Percentiles rank a stretch among this genome's conserved stretches.
phyloP scores from a whole-genome alignment of 2,113 vertebrate species.

The Halichoeres trimaculatus region DNA sequence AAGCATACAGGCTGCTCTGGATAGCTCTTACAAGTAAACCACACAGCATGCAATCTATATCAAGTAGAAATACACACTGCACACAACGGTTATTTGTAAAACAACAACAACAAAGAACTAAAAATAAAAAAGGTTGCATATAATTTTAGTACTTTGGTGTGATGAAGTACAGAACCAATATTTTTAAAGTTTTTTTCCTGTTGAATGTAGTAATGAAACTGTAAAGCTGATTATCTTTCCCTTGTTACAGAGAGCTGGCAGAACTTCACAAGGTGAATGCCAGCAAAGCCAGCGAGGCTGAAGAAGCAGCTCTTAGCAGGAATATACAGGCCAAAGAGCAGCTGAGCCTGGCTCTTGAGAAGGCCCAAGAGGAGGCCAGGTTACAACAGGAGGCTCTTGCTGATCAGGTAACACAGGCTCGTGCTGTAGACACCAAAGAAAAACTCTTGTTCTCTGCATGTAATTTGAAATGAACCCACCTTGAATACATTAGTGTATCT shows the following conservation, averaged over 20 bases:
- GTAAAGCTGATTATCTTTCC: conserved; percentile 24
- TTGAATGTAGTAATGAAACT: not conserved
- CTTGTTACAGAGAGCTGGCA: conserved; percentile 89
- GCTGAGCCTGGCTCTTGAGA: conserved; percentile 89
- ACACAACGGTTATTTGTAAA: too few relatives aligned
- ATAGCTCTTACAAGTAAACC: conserved; percentile 91
- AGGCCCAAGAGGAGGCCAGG: conserved; percentile 90
- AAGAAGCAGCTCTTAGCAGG: conserved; percentile 90
- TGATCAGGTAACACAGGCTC: conserved; percentile 85
- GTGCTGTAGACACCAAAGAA: not conserved
- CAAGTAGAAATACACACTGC: not conserved
- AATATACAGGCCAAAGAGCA: conserved; percentile 93
- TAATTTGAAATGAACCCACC: not conserved
- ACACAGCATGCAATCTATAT: conserved; percentile 1
- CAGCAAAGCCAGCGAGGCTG: conserved; percentile 91
- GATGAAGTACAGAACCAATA: not conserved
- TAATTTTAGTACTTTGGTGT: not conserved
- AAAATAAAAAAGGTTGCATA: too few relatives aligned
- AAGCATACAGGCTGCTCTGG: conserved; percentile 92
- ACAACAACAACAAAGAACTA: too few relatives aligned
- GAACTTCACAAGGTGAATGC: conserved; percentile 95
- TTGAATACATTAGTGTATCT: not conserved
- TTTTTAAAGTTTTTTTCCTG: not conserved
- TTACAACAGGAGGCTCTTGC: conserved; percentile 92
- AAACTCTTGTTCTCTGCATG: not conserved